Conservation (phyloP, 2,888 invertebrate genomes). For the Dyspetes luteomarginatus region DNA sequence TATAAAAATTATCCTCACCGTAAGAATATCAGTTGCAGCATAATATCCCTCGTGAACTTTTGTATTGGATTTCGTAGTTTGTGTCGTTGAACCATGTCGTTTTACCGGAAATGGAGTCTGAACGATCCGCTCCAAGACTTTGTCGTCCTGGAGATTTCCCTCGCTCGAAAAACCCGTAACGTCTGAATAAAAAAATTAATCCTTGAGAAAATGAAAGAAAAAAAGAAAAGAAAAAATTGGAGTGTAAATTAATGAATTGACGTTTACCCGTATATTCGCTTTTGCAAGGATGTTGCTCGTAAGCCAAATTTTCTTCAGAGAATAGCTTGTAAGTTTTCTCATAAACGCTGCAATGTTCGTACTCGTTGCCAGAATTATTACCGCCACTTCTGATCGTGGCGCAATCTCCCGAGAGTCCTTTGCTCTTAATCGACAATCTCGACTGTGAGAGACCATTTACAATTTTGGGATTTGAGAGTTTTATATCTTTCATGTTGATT, state of each 20-base stretch:
- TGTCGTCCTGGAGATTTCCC: conserved; percentile 85
- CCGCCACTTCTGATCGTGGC: conserved; percentile 82
- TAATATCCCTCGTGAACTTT: conserved; percentile 87
- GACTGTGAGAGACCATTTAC: conserved; percentile 85
- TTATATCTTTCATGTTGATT: conserved; percentile 86
- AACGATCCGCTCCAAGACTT: conserved; percentile 68
- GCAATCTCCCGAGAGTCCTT: conserved; percentile 73
- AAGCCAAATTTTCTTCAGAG: conserved; percentile 74
- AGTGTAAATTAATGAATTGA: neutral
- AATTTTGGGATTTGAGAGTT: conserved; percentile 85
- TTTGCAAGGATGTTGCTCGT: conserved; percentile 80
- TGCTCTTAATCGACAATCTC: conserved; percentile 84
- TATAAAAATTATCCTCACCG: conserved; percentile 82
- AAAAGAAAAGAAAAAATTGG: neutral
- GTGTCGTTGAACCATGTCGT: conserved; percentile 69
- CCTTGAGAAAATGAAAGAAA: neutral
- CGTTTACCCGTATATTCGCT: conserved; percentile 84
- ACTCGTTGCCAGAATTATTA: conserved; percentile 83
- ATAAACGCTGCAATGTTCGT: conserved; percentile 77
- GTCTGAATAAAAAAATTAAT: conserved; percentile 65
- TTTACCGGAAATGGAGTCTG: conserved; percentile 76
- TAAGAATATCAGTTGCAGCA: conserved; percentile 92
- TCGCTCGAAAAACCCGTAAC: conserved; percentile 85
- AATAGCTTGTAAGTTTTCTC: conserved; percentile 78
- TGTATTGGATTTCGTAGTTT: conserved; percentile 74